Percentiles rank a stretch among this genome's conserved stretches.
phyloP scores from a whole-genome alignment of 2,888 invertebrate species.

The Nemurella pictetii region DNA sequence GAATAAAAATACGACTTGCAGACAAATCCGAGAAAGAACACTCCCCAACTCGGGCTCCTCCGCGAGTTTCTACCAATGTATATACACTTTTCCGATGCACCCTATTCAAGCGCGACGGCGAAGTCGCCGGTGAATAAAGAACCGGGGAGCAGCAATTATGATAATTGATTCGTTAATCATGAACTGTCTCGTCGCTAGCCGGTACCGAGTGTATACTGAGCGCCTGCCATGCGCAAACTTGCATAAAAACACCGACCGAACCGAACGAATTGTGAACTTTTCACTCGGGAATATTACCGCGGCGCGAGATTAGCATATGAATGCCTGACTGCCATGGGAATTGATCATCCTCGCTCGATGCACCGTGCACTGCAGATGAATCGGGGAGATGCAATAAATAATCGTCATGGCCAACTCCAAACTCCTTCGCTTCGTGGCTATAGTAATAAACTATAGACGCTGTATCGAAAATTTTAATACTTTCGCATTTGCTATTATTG shows the following conservation, averaged over 20 bases:
- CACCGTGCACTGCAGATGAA: neutral
- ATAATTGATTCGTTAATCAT: neutral
- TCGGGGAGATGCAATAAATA: neutral
- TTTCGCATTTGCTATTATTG: too few relatives aligned
- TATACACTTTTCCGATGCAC: too few relatives aligned
- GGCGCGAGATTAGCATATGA: neutral
- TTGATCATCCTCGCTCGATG: neutral
- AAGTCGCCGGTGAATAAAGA: neutral
- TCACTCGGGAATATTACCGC: neutral
- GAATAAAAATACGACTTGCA: too few relatives aligned
- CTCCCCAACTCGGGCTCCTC: too few relatives aligned
- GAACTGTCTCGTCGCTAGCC: neutral
- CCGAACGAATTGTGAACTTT: neutral
- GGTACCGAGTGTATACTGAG: neutral
- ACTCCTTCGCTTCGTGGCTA: too few relatives aligned
- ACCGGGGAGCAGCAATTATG: neutral
- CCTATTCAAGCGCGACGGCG: too few relatives aligned
- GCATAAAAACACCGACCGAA: neutral
- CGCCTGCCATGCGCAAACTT: neutral
- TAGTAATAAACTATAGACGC: too few relatives aligned
- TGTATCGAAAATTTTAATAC: too few relatives aligned
- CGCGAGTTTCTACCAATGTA: too few relatives aligned
- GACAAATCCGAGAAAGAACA: too few relatives aligned
- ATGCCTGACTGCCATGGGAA: neutral
- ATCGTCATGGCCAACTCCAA: too few relatives aligned